Conservation (phyloP, 2,888 invertebrate genomes). For the Ptilodon capucinus region DNA sequence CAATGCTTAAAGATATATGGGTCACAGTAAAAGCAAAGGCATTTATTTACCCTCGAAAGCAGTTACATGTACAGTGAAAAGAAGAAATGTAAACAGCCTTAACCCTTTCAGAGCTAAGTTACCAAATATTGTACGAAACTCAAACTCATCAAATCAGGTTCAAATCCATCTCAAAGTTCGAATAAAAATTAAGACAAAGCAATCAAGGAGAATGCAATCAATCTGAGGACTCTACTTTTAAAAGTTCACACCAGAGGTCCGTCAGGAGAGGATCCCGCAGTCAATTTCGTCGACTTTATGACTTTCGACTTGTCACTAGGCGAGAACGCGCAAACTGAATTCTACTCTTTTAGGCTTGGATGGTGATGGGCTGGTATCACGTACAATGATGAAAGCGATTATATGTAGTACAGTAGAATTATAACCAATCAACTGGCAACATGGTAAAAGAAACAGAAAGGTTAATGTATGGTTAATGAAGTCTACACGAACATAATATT, state of each 20-base stretch:
- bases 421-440: no score
- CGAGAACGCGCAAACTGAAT: constrained; percentile 4
- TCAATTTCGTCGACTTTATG: constrained; percentile 11
- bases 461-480: no score
- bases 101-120: no score
- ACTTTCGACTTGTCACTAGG: constrained; percentile 9
- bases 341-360: background rate
- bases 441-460: no score
- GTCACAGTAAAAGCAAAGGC: no score
- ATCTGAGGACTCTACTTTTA: constrained; percentile 19
- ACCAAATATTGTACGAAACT: no score
- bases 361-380: background rate
- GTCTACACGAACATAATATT: no score
- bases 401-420: background rate
- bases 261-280: constrained; percentile 1
- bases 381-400: background rate
- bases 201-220: constrained; percentile 11
- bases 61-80: no score
- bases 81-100: no score
- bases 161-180: background rate
- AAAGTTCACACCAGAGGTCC: background rate
- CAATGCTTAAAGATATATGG: no score
- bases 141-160: background rate
- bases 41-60: no score
- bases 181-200: constrained; percentile 10